A percentile compares a stretch with the other conserved stretches of the same genome.
phyloP scores from a whole-genome alignment of 92 coral and sea anemone species.

The Zoanthus gigantus region DNA sequence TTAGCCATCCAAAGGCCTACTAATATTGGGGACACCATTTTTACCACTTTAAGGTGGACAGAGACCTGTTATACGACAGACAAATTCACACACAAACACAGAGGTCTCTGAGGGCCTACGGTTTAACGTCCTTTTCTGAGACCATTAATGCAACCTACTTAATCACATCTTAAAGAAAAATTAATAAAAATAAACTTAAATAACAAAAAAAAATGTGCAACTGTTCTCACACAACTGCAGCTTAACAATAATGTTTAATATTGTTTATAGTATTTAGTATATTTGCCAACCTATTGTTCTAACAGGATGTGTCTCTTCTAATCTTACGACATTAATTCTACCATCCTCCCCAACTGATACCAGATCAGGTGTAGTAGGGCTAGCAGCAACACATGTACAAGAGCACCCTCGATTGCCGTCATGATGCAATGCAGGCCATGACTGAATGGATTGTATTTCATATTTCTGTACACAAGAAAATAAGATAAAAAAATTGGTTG shows the following conservation, averaged over 20 bases:
- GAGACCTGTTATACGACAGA: too few relatives aligned
- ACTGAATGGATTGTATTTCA: conserved; percentile 58
- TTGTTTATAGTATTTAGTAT: neutral
- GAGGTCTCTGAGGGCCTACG: too few relatives aligned
- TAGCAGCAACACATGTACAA: conserved; percentile 88
- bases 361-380: conserved; percentile 73
- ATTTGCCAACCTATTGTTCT: conserved; percentile 85
- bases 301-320: conserved; percentile 83
- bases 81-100: too few relatives aligned
- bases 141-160: too few relatives aligned
- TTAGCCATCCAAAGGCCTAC: too few relatives aligned
- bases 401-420: conserved; percentile 66
- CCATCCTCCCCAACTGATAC: conserved; percentile 98
- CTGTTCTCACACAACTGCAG: too few relatives aligned
- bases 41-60: too few relatives aligned
- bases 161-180: too few relatives aligned
- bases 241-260: neutral
- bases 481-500: neutral
- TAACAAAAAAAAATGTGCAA: too few relatives aligned
- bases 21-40: too few relatives aligned
- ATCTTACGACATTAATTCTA: conserved; percentile 70
- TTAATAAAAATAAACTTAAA: too few relatives aligned
- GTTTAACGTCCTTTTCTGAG: too few relatives aligned
- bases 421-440: conserved; percentile 83
- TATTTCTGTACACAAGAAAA: conserved; percentile 44